phyloP scores from a whole-genome alignment of 2,113 vertebrate genomes.

The Craseonycteris thonglongyai region DNA sequence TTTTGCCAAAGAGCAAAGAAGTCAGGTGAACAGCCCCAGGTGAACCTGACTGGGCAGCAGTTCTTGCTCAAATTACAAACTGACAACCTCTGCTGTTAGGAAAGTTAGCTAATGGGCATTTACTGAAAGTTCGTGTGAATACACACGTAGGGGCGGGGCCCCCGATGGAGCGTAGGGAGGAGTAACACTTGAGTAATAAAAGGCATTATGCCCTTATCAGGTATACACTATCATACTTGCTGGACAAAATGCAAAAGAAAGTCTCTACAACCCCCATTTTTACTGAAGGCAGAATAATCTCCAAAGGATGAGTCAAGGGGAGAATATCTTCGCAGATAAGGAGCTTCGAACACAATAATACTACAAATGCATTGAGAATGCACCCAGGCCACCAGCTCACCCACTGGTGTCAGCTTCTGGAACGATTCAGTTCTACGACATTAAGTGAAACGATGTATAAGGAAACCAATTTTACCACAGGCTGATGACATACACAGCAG shows the following conservation, averaged over 20 bases:
- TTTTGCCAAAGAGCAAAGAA: neutral
- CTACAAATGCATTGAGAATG: neutral
- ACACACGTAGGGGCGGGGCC: no score
- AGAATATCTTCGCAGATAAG: neutral
- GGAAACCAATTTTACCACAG: neutral
- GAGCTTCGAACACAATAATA: neutral
- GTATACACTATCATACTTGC: neutral
- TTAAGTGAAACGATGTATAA: neutral
- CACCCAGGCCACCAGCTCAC: neutral
- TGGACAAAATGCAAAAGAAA: neutral
- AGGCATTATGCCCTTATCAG: neutral
- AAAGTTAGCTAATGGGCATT: neutral
- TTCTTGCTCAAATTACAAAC: neutral
- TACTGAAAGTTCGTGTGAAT: no score
- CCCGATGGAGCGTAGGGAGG: neutral
- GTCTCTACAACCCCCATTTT: neutral
- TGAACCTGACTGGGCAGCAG: rapidly evolving
- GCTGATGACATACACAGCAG: no score
- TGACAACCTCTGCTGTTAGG: rapidly evolving
- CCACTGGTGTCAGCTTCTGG: neutral
- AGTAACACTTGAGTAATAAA: neutral
- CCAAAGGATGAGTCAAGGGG: neutral
- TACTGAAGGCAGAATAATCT: neutral
- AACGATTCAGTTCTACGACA: neutral
- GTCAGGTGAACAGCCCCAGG: neutral